phyloP scores from a whole-genome alignment of 2,888 invertebrate species.

The Panzeria rudis region DNA sequence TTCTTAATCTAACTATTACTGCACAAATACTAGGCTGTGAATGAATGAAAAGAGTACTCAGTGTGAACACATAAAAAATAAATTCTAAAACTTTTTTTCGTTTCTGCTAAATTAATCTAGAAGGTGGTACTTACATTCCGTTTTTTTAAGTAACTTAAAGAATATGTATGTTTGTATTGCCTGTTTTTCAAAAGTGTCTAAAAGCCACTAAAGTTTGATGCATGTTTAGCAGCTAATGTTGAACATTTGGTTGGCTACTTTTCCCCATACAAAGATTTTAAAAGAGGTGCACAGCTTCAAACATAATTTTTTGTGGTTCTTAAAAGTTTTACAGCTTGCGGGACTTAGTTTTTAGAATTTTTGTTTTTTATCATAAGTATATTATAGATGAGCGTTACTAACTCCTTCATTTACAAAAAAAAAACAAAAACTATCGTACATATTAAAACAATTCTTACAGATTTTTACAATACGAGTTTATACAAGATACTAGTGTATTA shows the following conservation, averaged over 20 bases:
- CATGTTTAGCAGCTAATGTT: slow-evolving; percentile 43
- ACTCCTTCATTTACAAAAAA: slow-evolving; percentile 38
- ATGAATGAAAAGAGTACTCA: too few relatives aligned
- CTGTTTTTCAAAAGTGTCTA: slow-evolving; percentile 35
- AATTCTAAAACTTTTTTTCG: background rate
- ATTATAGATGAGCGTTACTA: slow-evolving; percentile 42
- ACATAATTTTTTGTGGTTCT: background rate
- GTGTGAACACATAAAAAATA: too few relatives aligned
- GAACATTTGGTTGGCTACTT: slow-evolving; percentile 49
- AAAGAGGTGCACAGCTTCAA: slow-evolving; percentile 22
- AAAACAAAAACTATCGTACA: slow-evolving; percentile 14
- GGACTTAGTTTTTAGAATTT: slow-evolving; percentile 49
- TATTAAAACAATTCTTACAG: slow-evolving; percentile 40
- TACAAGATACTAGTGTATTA: background rate
- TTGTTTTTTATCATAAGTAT: background rate
- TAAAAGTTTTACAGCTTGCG: slow-evolving; percentile 58
- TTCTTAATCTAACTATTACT: too few relatives aligned
- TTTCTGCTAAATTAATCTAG: background rate
- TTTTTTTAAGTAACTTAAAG: background rate
- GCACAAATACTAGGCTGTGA: too few relatives aligned
- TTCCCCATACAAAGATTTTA: background rate
- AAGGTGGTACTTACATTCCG: slow-evolving; percentile 2
- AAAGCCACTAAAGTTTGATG: slow-evolving; percentile 51
- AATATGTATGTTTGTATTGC: background rate
- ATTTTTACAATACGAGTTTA: background rate